A percentile compares a stretch with the other conserved stretches of the same genome.
These are phyloP conservation scores for Drosophila ananassae DNA, from an alignment of 1,140 invertebrate genomes.

Conservation along the genomic window DNA sequence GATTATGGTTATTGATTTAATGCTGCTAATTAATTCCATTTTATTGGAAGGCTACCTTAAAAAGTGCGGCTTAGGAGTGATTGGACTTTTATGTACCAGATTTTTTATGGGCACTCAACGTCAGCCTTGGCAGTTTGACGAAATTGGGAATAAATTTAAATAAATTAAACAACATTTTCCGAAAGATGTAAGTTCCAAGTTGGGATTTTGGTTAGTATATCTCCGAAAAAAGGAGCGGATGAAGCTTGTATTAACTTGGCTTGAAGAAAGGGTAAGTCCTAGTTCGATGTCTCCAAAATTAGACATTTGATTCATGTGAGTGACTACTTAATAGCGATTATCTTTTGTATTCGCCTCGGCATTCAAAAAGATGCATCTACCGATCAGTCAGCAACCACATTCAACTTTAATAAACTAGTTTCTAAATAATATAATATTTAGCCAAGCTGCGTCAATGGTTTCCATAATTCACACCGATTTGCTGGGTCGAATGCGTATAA, in stretches of 20 bases:
- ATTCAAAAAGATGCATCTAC: slow-evolving; percentile 30
- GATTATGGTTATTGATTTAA: slow-evolving; percentile 38
- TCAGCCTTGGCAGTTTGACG: slow-evolving; percentile 17
- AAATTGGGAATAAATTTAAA: slow-evolving; percentile 14
- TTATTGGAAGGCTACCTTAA: slow-evolving; percentile 20
- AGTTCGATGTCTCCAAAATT: slow-evolving; percentile 5
- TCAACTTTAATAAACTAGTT: slow-evolving; percentile 34
- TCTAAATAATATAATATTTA: slow-evolving; percentile 22
- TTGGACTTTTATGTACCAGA: neutral
- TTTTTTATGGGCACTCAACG: slow-evolving; percentile 23
- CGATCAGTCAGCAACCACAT: slow-evolving; percentile 26
- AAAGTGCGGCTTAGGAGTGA: neutral
- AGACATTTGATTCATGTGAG: slow-evolving; percentile 37
- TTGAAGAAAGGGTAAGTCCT: slow-evolving; percentile 3
- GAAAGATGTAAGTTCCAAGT: neutral
- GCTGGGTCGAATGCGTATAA: slow-evolving; percentile 28
- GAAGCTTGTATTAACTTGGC: neutral
- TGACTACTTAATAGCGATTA: slow-evolving; percentile 34
- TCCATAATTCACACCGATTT: slow-evolving; percentile 49
- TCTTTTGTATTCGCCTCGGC: slow-evolving; percentile 18
- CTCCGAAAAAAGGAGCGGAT: neutral
- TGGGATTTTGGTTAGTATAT: neutral
- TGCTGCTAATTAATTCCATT: slow-evolving; percentile 25
- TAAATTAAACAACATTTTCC: slow-evolving; percentile 7
- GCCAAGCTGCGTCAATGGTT: slow-evolving; percentile 20